Base-by-base conservation (phyloP, 1,140 invertebrate genomes). In the Neodiprion fabricii region DNA sequence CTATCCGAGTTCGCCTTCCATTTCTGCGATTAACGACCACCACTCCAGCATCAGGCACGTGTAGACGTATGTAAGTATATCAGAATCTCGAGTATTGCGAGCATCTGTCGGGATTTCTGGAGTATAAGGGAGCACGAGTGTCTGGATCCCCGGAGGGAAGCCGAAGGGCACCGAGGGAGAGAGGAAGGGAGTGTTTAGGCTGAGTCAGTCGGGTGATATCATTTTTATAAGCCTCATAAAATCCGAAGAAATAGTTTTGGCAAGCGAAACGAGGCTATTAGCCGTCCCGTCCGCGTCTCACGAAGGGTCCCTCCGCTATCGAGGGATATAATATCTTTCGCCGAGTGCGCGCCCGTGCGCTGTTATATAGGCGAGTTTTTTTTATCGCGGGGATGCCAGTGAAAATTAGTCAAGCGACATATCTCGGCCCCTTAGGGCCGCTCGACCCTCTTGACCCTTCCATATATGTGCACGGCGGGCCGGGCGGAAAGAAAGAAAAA, bases 191-290 rank as follows among this genome's bases (percentile, higher is more conserved):
- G 28, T 40, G 28, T 40, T 40, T 61, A 61, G 53, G 53, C 53
- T 61, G 53, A 61, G 53, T 61, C 53, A 61, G 53, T 61, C 53
- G 77, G 76, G 73, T 77, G 77, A 74, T 83, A 79, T 78, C 83
- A 85, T 85, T 85, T 85, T 85, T 82, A 84, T 84, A 85, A 84
- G 80, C 73, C 80, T 79, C 79, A 82, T 86, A 85, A 85, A 86
- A 81, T 83, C 77, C 77, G 78, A 61, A 61, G 53, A 61, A 61
- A 61, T 61, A 61, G 53, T 61, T 61, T 61, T 61, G 53, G 53
- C 53, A 17, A 17, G 53, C 53, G 53, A 61, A 61, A 61, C 53
- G 53, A 61, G 11, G 53, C 53, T 61, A 61, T 61, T 61, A 61
- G 53, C 53, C 11, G n/a, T 12, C 11, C n/a, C 53, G n/a, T 17